phyloP scores from a whole-genome alignment of 2,888 invertebrate genomes.

The Agrochola circellaris region DNA sequence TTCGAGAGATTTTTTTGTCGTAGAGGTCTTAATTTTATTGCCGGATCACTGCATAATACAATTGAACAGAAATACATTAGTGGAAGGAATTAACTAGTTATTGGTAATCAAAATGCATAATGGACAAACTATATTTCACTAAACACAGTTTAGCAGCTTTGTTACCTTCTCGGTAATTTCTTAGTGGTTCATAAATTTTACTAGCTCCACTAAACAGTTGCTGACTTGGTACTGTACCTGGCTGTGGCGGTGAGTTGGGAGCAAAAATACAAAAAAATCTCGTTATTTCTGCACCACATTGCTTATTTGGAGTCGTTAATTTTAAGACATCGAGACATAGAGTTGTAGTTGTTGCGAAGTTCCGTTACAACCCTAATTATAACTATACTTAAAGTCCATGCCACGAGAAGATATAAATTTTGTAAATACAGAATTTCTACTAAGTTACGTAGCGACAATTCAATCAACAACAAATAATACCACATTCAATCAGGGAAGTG shows the following conservation, averaged over 20 bases:
- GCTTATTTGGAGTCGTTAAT: background rate
- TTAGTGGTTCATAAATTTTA: background rate
- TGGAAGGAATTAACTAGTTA: background rate
- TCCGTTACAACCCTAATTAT: background rate
- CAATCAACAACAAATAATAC: too few relatives aligned
- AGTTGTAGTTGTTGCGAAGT: background rate
- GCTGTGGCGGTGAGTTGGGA: background rate
- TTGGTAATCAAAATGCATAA: background rate
- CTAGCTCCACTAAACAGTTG: background rate
- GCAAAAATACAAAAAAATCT: background rate
- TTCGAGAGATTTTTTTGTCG: slow-evolving; percentile 92
- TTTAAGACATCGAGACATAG: too few relatives aligned
- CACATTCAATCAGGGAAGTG: too few relatives aligned
- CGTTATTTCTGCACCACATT: background rate
- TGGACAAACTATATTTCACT: background rate
- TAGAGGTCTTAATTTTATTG: slow-evolving; percentile 89
- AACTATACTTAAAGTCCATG: background rate
- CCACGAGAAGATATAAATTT: too few relatives aligned
- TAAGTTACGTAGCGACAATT: too few relatives aligned
- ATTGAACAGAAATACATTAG: background rate
- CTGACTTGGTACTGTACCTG: background rate
- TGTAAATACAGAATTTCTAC: too few relatives aligned
- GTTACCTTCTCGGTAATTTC: background rate
- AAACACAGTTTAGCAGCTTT: background rate
- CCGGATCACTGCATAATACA: slow-evolving; percentile 78